A percentile compares a stretch with the other conserved stretches of the same genome.
Evolutionary conservation across 64 coral and sea anemone species (phyloP).

Genomic region (Orbicella faveolata): DNA sequence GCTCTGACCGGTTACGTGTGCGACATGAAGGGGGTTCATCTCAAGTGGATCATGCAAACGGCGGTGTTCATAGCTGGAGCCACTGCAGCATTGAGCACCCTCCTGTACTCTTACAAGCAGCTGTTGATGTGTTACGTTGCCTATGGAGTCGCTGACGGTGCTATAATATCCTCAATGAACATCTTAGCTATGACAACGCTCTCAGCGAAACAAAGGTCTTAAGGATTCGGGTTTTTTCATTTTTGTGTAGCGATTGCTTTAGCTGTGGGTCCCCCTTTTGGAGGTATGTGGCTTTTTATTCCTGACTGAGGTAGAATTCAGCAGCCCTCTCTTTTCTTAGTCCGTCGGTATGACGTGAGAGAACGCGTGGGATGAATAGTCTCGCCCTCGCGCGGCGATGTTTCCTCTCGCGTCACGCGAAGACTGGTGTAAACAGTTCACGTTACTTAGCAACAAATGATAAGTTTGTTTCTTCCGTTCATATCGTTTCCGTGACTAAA

Average conservation of each 20-base stretch:
- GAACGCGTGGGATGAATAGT: too few relatives aligned
- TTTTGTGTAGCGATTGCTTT: not conserved
- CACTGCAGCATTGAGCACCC: not conserved
- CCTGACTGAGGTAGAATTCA: not conserved
- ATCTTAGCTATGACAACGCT: constrained; percentile 11
- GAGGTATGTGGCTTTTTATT: not conserved
- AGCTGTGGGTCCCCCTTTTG: constrained; percentile 28
- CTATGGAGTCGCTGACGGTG: constrained; percentile 6
- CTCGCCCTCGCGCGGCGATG: too few relatives aligned
- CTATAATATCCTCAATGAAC: constrained; percentile 13
- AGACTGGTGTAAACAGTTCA: too few relatives aligned
- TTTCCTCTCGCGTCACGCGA: too few relatives aligned
- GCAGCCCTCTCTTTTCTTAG: too few relatives aligned
- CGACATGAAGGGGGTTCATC: not conserved
- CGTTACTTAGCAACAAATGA: too few relatives aligned
- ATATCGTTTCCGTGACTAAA: too few relatives aligned
- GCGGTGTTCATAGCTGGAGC: not conserved
- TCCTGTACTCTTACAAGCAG: not conserved
- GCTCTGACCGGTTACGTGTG: not conserved
- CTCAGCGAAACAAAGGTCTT: not conserved
- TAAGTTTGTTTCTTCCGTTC: too few relatives aligned
- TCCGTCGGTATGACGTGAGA: too few relatives aligned
- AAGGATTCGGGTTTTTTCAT: constrained; percentile 29
- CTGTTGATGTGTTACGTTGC: constrained; percentile 16
- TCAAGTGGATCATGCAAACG: constrained; percentile 3